A percentile compares a stretch with the other conserved stretches of the same genome.
phyloP scores from a whole-genome alignment of 2,797 vertebrate species.

The Esox masquinongy region DNA sequence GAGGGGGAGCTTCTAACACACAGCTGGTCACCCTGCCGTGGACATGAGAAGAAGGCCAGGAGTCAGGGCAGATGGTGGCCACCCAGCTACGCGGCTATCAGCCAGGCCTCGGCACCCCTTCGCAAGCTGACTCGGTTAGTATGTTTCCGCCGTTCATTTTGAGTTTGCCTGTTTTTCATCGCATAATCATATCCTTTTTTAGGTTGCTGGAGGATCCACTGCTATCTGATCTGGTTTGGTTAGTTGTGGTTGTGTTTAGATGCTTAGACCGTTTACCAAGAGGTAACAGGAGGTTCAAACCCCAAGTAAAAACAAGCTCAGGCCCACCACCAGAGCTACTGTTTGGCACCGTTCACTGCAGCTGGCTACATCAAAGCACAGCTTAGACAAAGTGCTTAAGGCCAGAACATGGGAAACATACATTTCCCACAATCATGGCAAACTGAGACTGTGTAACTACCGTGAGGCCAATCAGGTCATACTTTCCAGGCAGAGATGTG shows the following conservation, averaged over 20 bases:
- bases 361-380: neutral
- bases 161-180: neutral
- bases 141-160: neutral
- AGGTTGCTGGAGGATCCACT: neutral
- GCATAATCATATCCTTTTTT: neutral
- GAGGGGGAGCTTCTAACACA: slow-evolving; percentile 51
- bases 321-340: slow-evolving; percentile 11
- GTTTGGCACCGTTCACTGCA: slow-evolving; percentile 26
- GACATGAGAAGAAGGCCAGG: slow-evolving; percentile 50
- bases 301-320: slow-evolving; percentile 3
- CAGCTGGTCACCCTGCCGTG: slow-evolving; percentile 52
- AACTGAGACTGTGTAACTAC: neutral
- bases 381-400: neutral
- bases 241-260: neutral
- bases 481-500: slow-evolving; percentile 6
- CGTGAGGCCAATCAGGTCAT: neutral
- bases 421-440: neutral
- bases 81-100: slow-evolving; percentile 47
- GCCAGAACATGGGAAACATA: neutral
- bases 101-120: slow-evolving; percentile 16
- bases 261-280: neutral
- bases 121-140: neutral
- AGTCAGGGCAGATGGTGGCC: slow-evolving; percentile 65
- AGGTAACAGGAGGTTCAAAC: neutral
- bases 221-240: neutral